Conservation (phyloP, 2,888 invertebrate genomes). For the Siphlonurus alternatus region DNA sequence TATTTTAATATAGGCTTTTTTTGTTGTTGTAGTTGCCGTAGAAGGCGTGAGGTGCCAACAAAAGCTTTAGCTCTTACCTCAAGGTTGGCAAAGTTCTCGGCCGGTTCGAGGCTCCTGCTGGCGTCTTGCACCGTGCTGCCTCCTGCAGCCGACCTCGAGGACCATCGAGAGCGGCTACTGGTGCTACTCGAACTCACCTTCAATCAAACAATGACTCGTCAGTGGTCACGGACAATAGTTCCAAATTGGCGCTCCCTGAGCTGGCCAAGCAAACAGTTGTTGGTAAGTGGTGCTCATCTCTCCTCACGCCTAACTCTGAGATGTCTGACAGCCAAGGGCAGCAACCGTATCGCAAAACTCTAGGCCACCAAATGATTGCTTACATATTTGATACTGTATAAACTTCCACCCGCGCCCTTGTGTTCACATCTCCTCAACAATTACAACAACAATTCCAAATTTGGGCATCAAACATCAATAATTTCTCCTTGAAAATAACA, state of each 20-base stretch:
- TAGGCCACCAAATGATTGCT: neutral
- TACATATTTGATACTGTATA: too few relatives aligned
- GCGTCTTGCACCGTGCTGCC: neutral
- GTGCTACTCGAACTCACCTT: neutral
- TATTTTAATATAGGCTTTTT: neutral
- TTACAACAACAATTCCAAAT: neutral
- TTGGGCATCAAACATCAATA: neutral
- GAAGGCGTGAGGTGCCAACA: neutral
- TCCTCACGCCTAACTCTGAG: too few relatives aligned
- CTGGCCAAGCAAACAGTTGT: too few relatives aligned
- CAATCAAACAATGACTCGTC: too few relatives aligned
- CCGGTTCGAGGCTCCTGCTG: neutral
- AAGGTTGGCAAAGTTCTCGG: conserved; percentile 2
- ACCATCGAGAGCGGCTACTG: neutral
- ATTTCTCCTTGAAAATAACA: neutral
- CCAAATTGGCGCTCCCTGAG: too few relatives aligned
- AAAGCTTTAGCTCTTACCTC: neutral
- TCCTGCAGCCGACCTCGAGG: neutral
- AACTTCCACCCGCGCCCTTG: neutral
- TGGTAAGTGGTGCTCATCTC: too few relatives aligned
- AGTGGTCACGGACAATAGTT: too few relatives aligned
- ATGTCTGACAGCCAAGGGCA: neutral
- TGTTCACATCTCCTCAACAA: neutral
- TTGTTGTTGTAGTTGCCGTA: neutral
- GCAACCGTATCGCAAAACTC: neutral